Evolutionary conservation across 1,140 invertebrate genomes (phyloP).

Genomic region (Drosophila novamexicana): DNA sequence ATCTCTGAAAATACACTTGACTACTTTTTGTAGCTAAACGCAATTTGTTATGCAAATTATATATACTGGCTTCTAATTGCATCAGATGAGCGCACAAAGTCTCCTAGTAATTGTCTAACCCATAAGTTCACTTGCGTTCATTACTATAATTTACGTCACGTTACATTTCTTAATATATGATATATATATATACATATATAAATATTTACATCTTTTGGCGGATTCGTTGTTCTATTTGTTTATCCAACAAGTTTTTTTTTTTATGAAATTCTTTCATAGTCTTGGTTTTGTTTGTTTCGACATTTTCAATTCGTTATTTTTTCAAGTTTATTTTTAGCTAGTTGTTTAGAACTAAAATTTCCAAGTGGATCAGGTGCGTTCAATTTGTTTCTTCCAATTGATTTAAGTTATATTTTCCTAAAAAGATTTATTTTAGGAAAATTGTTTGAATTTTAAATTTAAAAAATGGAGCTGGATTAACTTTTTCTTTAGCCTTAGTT

Average conservation of each 20-base stretch:
- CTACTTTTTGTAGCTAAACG: background rate
- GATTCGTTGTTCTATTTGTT: slow-evolving; percentile 5
- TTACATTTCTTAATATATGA: background rate
- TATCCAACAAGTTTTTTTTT: background rate
- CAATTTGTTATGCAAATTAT: slow-evolving; percentile 6
- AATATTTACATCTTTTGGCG: background rate
- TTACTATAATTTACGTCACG: background rate
- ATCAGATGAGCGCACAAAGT: background rate
- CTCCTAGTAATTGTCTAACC: background rate
- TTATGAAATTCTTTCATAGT: background rate
- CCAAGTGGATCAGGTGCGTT: background rate
- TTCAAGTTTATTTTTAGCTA: background rate
- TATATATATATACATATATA: too few relatives aligned
- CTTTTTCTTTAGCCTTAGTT: background rate
- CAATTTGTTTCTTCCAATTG: background rate
- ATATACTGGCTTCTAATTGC: background rate
- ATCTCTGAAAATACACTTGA: background rate
- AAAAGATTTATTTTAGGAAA: too few relatives aligned
- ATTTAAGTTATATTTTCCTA: background rate
- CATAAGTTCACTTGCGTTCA: background rate
- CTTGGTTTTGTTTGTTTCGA: background rate
- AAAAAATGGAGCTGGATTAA: background rate
- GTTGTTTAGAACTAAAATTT: background rate
- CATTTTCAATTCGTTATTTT: background rate
- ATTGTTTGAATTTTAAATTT: background rate